phyloP scores from a whole-genome alignment of 2,888 invertebrate genomes.

The Nemapogon koenigi region DNA sequence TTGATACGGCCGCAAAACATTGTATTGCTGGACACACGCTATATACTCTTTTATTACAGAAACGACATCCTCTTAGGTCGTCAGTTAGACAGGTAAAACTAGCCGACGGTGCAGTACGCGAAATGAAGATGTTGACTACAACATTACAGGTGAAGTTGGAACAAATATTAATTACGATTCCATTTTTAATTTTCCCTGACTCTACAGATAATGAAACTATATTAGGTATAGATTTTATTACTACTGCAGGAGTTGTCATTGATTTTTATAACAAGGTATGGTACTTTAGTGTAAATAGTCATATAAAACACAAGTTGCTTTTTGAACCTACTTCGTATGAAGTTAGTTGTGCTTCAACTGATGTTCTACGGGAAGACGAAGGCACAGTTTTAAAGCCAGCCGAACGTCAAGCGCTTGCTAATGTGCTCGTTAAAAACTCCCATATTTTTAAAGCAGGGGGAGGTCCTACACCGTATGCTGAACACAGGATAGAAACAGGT shows the following conservation, averaged over 20 bases:
- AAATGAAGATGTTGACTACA: constrained; percentile 4
- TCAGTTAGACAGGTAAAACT: constrained; percentile 3
- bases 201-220: constrained; percentile 12
- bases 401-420: not conserved
- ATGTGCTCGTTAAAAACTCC: not conserved
- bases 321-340: not conserved
- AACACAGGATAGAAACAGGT: constrained; percentile 22
- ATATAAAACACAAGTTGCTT: not conserved
- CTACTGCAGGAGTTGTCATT: constrained; percentile 13
- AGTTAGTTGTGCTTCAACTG: not conserved
- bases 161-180: constrained; percentile 2
- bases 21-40: constrained; percentile 12
- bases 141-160: not conserved
- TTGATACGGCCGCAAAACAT: constrained; percentile 13
- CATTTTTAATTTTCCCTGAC: constrained; percentile 8
- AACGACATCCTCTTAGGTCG: constrained; percentile 1
- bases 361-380: constrained; percentile 4
- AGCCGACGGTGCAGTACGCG: constrained; percentile 5
- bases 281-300: constrained; percentile 4
- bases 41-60: constrained; percentile 7
- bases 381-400: not conserved
- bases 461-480: constrained; percentile 13
- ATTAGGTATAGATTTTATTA: constrained; percentile 15
- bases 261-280: constrained; percentile 11
- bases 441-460: constrained; percentile 14